Conservation (phyloP, 2,888 invertebrate species). For the Hydrotaea diabolus region DNA sequence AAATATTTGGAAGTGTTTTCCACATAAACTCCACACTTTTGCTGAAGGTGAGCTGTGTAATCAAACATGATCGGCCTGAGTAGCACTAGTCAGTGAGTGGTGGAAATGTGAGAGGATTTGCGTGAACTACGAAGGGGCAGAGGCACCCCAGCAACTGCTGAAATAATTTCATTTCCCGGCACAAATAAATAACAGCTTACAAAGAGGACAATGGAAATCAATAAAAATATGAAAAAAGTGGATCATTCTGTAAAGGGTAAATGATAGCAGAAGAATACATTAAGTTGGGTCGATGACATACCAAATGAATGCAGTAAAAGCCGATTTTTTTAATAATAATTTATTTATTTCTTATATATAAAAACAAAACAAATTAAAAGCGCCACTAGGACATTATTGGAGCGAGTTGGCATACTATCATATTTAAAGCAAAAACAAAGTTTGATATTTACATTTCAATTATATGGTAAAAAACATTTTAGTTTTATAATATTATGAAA, state of each 20-base stretch:
- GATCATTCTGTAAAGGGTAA: conserved; percentile 7
- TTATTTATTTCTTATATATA: too few species aligned
- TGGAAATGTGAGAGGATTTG: conserved; percentile 38
- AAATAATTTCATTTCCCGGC: conserved; percentile 47
- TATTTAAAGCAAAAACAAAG: too few species aligned
- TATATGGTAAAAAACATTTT: too few species aligned
- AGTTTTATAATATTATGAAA: too few species aligned
- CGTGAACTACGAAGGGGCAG: background rate
- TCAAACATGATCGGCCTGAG: background rate
- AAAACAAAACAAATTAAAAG: too few species aligned
- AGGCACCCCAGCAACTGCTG: conserved; percentile 37
- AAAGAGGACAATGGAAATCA: conserved; percentile 31
- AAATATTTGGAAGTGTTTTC: conserved; percentile 31
- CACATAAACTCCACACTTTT: background rate
- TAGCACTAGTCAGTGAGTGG: background rate
- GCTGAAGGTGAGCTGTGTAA: conserved; percentile 13
- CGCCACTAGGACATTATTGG: too few species aligned
- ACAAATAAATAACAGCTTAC: conserved; percentile 52
- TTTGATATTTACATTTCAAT: too few species aligned
- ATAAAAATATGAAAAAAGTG: conserved; percentile 19
- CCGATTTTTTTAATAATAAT: too few species aligned
- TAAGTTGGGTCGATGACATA: too few species aligned
- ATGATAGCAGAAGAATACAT: background rate
- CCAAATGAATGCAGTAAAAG: too few species aligned
- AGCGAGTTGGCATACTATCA: too few species aligned